Base-by-base conservation (phyloP, 2,888 invertebrate species). In the Lottia gigantea region DNA sequence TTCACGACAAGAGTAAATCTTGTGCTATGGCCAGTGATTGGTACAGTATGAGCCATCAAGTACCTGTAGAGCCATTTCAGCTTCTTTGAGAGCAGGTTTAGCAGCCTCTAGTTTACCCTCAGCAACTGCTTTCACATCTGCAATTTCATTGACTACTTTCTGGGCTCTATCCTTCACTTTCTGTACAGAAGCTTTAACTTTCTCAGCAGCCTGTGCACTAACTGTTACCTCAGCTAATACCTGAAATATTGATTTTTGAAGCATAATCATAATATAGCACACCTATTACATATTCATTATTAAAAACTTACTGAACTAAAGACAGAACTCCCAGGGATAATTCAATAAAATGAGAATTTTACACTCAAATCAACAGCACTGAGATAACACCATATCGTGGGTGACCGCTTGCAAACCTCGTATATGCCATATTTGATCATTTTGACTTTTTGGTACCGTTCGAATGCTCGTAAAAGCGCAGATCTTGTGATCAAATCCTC, bases 81-180 rank as follows among this genome's bases (percentile, higher is more conserved):
- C 88, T 74, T 84, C 83, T 65, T 80, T 75, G n/a, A 88, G 77
- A 8, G 87, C 87, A 46, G 87, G 87, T 72, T 83, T 82, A 4
- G 88, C 88, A 61, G 86, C 86, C 66, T 83, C 84, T 70, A 88
- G 77, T 77, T 87, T 87, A 19, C 71, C 79, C 63, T 83, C 82
- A 55, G 88, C 88, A 46, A 81, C 67, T 1, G 75, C 80, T 75
- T 87, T 88, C 71, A 87, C 88, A 15, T 70, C 75, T 47, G 81
- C 82, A 64, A 88, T 88, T 49, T 81, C 83, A 73, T 86, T 84
- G 16, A 88, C 88, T 76, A 88, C 84, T 31, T 77, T 73, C 76
- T 86, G 85, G 16, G 88, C 87, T 74, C 81, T 85, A 76, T 87
- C 87, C 72, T 88, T 88, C 14, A 88, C 87, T 68, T 80, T 84